Evolutionary conservation across 2,797 vertebrate species (phyloP), one percentile per base, ranked within the genome.

Genomic region (Neosilurus mollespiculum): DNA sequence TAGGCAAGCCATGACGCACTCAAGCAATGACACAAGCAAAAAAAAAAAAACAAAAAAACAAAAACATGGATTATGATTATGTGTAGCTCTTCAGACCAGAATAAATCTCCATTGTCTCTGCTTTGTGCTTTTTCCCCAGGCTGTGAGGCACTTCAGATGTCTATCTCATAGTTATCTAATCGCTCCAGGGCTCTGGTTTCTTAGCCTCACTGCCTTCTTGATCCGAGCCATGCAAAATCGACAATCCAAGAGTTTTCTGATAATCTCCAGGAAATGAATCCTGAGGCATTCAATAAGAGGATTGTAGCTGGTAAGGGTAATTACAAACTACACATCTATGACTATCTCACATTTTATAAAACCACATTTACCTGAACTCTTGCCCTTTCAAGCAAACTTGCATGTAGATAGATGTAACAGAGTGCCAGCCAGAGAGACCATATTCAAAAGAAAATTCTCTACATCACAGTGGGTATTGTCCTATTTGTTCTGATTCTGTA

Each of bases 281-380:
- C 89, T 82, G 83, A 91, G 90, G 72, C 84, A 88, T 69, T 87
- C 87, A 75, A 85, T 90, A 90, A 91, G 89, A 92, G 90, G 90
- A 92, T 93, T 92, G 91, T 62, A 85, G 53, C 76, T 51, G 82
- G 82, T 88, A 86, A 86, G 62, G 85, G 71, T 87, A 87, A 90
- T 87, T 84, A 86, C 66, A 85, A 72, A 67, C 56, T 80, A 80
- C 81, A 85, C 59, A 62, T 22, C 73, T 84, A 49, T 70, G 53
- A 87, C 81, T 72, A 67, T 56, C 59, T 83, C 75, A 81, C 34
- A 24, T 71, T 76, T 53, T 84, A 15, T n/a, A 49, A 59, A 76
- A 54, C 30, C 12, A 53, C 66, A 71, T 34, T 75, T 37, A 54
- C 18, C 30, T 49, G 34, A 78, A 43, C 18, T 65, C 18, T 56